phyloP scores from a whole-genome alignment of 2,113 vertebrate species.

The Psilopogon haemacephalus region DNA sequence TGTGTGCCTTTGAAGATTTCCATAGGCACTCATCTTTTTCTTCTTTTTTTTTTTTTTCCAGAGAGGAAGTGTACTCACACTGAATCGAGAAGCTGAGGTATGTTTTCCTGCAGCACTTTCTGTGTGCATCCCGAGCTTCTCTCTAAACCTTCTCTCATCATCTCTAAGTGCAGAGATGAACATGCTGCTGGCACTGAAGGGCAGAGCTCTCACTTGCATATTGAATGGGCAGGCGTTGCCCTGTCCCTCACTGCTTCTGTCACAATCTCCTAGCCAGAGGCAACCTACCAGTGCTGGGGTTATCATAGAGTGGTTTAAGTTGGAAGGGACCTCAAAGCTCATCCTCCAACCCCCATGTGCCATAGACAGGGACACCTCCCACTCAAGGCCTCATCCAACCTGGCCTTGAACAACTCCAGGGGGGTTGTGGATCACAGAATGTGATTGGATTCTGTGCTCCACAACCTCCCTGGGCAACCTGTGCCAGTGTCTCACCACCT shows the following conservation, averaged over 20 bases:
- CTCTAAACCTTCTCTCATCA: not conserved
- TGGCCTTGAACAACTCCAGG: too few species aligned
- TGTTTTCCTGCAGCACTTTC: not conserved
- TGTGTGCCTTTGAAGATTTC: not conserved
- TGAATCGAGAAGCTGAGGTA: too few species aligned
- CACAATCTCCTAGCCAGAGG: not conserved
- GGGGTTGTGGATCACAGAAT: too few species aligned
- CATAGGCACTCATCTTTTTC: not conserved
- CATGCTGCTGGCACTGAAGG: not conserved
- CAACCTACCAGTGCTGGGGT: not conserved
- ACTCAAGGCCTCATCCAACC: too few species aligned
- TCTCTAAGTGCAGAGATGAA: not conserved
- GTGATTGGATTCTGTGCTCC: too few species aligned
- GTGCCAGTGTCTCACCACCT: too few species aligned
- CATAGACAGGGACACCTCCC: too few species aligned
- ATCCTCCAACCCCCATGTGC: too few species aligned
- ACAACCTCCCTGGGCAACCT: too few species aligned
- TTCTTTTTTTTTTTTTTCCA: too few species aligned
- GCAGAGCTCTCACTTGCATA: not conserved
- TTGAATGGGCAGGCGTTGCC: not conserved
- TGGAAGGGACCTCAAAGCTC: too few species aligned
- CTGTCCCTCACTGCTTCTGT: not conserved
- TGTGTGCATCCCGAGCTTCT: not conserved
- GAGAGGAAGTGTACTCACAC: not conserved
- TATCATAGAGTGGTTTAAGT: too few species aligned